These are phyloP conservation scores for Toxostoma redivivum DNA, from an alignment of 2,113 vertebrate species.

Conservation along the genomic window DNA sequence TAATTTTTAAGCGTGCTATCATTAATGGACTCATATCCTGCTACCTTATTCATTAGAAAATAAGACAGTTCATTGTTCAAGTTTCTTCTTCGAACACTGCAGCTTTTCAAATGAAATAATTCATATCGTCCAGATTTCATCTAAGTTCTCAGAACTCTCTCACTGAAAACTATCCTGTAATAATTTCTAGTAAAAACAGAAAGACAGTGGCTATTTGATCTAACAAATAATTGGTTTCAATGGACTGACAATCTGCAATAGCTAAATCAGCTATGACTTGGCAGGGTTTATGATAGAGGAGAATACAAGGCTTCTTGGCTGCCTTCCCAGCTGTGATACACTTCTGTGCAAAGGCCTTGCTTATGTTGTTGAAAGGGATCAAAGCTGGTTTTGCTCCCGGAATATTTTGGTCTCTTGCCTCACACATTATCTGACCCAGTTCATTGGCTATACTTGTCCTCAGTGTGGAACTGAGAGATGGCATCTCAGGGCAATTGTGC, in stretches of 20 bases:
- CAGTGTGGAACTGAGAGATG: not conserved
- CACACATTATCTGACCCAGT: slow-evolving; percentile 18
- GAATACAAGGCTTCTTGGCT: not conserved
- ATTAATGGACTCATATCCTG: not conserved
- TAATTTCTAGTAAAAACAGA: not conserved
- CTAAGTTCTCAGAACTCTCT: not conserved
- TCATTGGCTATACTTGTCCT: not conserved
- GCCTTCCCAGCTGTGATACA: slow-evolving; percentile 14
- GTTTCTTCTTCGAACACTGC: not conserved
- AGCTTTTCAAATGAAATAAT: not conserved
- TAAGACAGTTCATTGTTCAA: not conserved
- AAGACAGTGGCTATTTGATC: not conserved
- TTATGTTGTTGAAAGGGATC: slow-evolving; percentile 27
- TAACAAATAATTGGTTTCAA: slow-evolving; percentile 1
- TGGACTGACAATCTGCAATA: not conserved
- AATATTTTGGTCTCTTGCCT: slow-evolving; percentile 33
- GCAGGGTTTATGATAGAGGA: not conserved
- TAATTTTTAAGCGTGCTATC: not conserved
- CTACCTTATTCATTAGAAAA: not conserved
- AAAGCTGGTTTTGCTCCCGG: slow-evolving; percentile 31
- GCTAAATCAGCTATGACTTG: not conserved
- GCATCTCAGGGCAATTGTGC: not conserved
- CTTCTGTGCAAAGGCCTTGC: slow-evolving; percentile 18
- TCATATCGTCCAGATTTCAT: not conserved
- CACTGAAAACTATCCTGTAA: not conserved